phyloP scores from a whole-genome alignment of 2,797 vertebrate genomes.

The Onychomys leucogaster region DNA sequence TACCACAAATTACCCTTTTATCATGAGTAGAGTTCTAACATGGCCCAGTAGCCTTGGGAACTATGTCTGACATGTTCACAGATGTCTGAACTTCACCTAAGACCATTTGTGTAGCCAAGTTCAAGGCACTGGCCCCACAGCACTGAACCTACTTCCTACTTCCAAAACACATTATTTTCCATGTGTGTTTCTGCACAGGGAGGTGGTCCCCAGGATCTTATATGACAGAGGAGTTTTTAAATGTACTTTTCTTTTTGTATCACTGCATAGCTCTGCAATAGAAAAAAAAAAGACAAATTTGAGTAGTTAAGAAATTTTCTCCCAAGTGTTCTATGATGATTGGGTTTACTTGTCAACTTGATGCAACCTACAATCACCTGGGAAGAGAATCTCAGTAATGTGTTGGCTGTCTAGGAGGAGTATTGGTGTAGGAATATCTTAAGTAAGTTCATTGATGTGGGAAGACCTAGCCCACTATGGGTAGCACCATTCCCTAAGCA shows the following conservation, averaged over 20 bases:
- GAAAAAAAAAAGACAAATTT: neutral
- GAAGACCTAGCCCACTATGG: neutral
- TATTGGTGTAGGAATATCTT: neutral
- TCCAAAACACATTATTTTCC: neutral
- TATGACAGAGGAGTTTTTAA: neutral
- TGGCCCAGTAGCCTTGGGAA: neutral
- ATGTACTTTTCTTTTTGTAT: neutral
- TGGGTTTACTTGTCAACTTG: neutral
- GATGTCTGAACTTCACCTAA: neutral
- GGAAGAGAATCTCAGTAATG: neutral
- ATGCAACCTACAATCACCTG: neutral
- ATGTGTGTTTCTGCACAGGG: neutral
- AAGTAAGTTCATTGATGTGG: neutral
- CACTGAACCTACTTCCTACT: neutral
- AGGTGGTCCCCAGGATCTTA: neutral
- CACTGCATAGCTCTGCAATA: neutral
- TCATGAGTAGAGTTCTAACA: neutral
- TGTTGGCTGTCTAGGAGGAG: neutral
- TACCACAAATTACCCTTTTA: neutral
- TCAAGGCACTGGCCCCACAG: neutral
- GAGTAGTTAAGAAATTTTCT: neutral
- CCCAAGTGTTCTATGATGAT: neutral
- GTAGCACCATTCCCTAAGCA: neutral
- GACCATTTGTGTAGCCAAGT: neutral
- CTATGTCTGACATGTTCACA: neutral